phyloP scores from a whole-genome alignment of 2,113 vertebrate species.

The Paramisgurnus dabryanus region DNA sequence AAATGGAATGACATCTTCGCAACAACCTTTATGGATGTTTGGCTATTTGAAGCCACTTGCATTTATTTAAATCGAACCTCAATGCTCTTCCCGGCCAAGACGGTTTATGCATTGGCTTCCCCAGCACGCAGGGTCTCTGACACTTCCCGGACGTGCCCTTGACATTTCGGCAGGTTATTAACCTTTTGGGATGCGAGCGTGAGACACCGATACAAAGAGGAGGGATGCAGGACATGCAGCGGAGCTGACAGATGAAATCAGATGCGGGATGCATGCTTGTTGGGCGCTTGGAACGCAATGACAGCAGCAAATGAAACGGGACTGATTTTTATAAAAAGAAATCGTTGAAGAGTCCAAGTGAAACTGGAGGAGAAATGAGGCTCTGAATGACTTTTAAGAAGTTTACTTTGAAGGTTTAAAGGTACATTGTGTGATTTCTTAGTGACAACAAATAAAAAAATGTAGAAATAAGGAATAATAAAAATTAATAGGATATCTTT shows the following conservation, averaged over 20 bases:
- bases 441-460: neutral
- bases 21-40: conserved; percentile 1
- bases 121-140: conserved; percentile 57
- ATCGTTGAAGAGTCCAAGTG: neutral
- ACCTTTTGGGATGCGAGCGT: conserved; percentile 64
- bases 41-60: conserved; percentile 55
- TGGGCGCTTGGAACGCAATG: conserved; percentile 45
- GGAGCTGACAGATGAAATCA: conserved; percentile 57
- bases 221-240: conserved; percentile 60
- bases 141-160: conserved; percentile 66
- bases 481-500: too few relatives aligned
- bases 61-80: conserved; percentile 73
- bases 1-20: neutral
- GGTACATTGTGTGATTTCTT: too few relatives aligned
- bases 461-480: neutral
- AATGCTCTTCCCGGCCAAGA: conserved; percentile 60
- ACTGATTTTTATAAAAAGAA: conserved; percentile 60
- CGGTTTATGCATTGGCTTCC: conserved; percentile 52
- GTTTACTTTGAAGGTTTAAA: neutral
- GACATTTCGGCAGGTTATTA: conserved; percentile 75
- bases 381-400: neutral
- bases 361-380: neutral
- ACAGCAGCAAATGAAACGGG: conserved; percentile 56
- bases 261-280: conserved; percentile 16
- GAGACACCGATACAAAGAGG: conserved; percentile 44